Conservation (phyloP, 2,888 invertebrate genomes). For the Uropetala carovei region DNA sequence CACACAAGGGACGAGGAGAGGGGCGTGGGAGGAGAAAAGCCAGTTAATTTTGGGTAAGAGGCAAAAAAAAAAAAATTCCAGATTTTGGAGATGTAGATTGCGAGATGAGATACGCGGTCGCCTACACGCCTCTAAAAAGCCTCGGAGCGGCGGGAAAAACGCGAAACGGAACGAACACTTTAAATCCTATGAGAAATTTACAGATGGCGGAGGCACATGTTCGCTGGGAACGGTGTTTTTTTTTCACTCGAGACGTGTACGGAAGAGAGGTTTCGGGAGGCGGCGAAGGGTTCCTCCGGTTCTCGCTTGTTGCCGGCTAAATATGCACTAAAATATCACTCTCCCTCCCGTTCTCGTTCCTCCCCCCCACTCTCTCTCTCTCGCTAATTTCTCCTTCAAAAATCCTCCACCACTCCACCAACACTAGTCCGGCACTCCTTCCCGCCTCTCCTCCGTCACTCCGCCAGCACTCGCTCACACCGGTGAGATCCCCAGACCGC, state of each 20-base stretch:
- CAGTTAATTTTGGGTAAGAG: background rate
- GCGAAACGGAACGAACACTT: conserved; percentile 9
- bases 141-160: background rate
- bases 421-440: background rate
- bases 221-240: background rate
- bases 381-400: background rate
- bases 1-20: background rate
- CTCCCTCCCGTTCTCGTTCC: background rate
- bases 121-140: background rate
- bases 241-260: background rate
- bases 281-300: background rate
- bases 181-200: background rate
- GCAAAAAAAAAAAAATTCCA: too few species aligned
- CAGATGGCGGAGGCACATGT: conserved; percentile 13
- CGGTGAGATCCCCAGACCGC: conserved; percentile 35
- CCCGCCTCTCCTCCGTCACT: background rate
- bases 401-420: background rate
- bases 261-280: background rate
- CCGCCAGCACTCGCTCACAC: background rate
- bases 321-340: conserved; percentile 5
- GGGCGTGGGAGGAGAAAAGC: too few species aligned
- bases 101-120: background rate
- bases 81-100: background rate
- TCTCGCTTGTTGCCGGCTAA: background rate
- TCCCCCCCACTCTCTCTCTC: background rate